phyloP scores from a whole-genome alignment of 2,888 invertebrate species.

The Biston stratarius region DNA sequence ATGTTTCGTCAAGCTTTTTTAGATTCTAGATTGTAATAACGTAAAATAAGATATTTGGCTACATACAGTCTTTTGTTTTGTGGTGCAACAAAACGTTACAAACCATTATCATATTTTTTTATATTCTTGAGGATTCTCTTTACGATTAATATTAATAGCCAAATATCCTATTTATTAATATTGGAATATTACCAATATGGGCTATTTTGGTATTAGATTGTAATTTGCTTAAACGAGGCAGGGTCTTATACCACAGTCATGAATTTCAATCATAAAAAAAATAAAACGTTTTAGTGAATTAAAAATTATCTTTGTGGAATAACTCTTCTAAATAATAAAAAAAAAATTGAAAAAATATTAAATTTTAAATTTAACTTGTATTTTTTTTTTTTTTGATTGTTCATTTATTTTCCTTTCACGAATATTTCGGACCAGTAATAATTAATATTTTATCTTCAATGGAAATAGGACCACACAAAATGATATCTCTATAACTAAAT shows the following conservation, averaged over 20 bases:
- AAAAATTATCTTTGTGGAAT: conserved; percentile 60
- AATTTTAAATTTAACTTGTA: conserved; percentile 20
- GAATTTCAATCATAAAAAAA: conserved; percentile 61
- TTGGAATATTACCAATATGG: conserved; percentile 59
- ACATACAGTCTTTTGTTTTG: background rate
- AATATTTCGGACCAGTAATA: conserved; percentile 77
- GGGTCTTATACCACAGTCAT: conserved; percentile 83
- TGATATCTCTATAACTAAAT: conserved; percentile 78
- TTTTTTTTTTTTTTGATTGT: conserved; percentile 17
- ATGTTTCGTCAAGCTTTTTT: conserved; percentile 77
- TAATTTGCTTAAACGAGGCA: conserved; percentile 84
- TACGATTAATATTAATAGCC: conserved; percentile 32
- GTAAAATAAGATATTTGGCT: conserved; percentile 32
- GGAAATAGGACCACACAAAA: conserved; percentile 74
- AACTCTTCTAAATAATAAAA: conserved; percentile 68
- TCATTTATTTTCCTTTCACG: conserved; percentile 25
- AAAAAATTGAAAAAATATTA: conserved; percentile 47
- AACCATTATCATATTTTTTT: background rate
- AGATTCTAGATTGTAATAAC: conserved; percentile 63
- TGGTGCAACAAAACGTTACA: background rate
- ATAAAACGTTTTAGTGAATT: conserved; percentile 61
- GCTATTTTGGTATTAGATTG: conserved; percentile 52
- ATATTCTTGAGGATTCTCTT: background rate
- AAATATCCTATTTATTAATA: conserved; percentile 55
- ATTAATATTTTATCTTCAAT: conserved; percentile 70